Evolutionary conservation across 2,797 vertebrate species (phyloP).

Genomic region (Notamacropus eugenii): DNA sequence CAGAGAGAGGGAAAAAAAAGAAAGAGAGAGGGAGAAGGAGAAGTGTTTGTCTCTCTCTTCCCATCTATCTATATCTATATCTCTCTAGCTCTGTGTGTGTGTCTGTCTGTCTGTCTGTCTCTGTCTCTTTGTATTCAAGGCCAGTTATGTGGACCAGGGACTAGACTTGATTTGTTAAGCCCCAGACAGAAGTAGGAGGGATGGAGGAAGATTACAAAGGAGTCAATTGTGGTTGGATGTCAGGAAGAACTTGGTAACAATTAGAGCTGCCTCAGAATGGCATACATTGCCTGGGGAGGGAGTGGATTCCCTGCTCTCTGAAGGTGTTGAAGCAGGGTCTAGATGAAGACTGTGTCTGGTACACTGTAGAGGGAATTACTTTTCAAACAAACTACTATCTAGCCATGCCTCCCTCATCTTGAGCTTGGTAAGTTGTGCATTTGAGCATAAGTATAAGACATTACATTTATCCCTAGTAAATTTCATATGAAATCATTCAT

Average conservation of each 20-base stretch:
- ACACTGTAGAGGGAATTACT: neutral
- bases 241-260: neutral
- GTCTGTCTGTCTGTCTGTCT: too few relatives aligned
- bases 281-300: neutral
- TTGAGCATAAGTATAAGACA: neutral
- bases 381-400: neutral
- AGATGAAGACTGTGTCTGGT: neutral
- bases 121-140: neutral
- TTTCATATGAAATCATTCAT: neutral
- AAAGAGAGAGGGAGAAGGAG: too few relatives aligned
- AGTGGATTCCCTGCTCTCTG: neutral
- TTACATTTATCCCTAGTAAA: too few relatives aligned
- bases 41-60: too few relatives aligned
- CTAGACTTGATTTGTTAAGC: too few relatives aligned
- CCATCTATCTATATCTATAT: too few relatives aligned
- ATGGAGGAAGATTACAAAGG: neutral
- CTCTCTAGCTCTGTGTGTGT: too few relatives aligned
- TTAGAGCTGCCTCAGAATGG: neutral
- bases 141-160: neutral
- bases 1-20: neutral
- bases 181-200: neutral
- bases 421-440: neutral
- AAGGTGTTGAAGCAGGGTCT: neutral
- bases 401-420: neutral
- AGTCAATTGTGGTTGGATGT: neutral